phyloP scores from a whole-genome alignment of 2,888 invertebrate species.

The Seira musarum region DNA sequence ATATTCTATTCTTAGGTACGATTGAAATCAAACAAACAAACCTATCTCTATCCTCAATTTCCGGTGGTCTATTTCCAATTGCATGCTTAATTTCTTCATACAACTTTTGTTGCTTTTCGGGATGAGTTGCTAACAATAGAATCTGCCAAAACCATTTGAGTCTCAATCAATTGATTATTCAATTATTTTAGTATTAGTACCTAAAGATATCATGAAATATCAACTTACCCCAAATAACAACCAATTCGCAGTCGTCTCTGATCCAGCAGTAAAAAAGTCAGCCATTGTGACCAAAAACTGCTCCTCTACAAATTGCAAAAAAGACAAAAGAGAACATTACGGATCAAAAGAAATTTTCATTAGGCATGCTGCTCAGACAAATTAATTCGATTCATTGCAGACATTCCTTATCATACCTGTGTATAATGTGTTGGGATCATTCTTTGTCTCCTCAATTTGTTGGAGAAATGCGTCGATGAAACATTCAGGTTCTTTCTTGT shows the following conservation, averaged over 20 bases:
- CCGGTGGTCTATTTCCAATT: neutral
- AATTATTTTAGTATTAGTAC: too few species aligned
- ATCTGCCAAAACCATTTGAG: too few species aligned
- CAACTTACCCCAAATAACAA: constrained; percentile 13
- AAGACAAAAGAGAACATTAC: neutral
- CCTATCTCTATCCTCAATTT: constrained; percentile 1
- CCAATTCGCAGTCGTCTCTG: constrained; percentile 21
- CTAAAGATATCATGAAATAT: too few species aligned
- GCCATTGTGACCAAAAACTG: neutral
- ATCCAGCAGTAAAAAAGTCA: constrained; percentile 22
- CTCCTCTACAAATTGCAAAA: constrained; percentile 16
- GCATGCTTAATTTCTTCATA: neutral
- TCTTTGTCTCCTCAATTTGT: constrained; percentile 12
- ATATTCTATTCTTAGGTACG: too few species aligned
- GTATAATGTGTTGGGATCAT: neutral
- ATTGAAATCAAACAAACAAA: neutral
- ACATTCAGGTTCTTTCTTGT: constrained; percentile 14
- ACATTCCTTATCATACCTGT: too few species aligned
- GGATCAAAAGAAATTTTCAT: too few species aligned
- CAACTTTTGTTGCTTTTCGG: constrained; percentile 23
- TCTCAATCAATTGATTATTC: too few species aligned
- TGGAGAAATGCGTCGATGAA: constrained; percentile 22
- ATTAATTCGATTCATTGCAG: too few species aligned
- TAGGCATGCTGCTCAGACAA: too few species aligned
- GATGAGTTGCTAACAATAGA: constrained; percentile 1